Conservation (phyloP, 2,797 vertebrate species). For the Anguilla pacifica region DNA sequence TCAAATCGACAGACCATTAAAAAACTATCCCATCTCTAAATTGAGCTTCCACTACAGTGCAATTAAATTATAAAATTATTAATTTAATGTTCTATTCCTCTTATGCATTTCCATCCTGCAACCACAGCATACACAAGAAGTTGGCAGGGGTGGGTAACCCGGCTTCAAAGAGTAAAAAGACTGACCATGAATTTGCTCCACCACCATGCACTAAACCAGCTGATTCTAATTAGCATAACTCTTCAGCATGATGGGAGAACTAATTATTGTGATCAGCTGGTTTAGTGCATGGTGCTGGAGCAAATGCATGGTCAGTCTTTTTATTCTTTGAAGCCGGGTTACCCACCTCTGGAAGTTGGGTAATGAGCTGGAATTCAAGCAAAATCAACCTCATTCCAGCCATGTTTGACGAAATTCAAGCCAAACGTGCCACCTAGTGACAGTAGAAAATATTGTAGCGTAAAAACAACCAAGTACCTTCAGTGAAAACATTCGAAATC, state of each 20-base stretch:
- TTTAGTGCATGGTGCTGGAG: no score
- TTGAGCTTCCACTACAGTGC: neutral
- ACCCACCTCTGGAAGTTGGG: no score
- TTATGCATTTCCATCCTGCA: neutral
- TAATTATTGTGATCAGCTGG: no score
- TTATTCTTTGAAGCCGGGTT: no score
- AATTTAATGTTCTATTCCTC: neutral
- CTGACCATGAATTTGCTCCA: no score
- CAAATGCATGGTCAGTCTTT: no score
- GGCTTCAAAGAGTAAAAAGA: no score
- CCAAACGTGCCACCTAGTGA: conserved; percentile 1
- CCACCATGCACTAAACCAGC: no score
- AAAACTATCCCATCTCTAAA: conserved; percentile 19
- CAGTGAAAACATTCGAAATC: neutral
- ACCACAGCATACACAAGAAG: neutral
- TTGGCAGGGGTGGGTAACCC: neutral
- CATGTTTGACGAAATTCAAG: neutral
- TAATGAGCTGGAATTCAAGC: neutral
- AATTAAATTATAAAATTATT: neutral
- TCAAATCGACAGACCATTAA: conserved; percentile 48
- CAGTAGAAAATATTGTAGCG: neutral
- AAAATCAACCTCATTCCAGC: neutral
- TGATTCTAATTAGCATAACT: no score
- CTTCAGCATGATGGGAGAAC: no score
- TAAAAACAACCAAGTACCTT: neutral